Evolutionary conservation across 2,113 vertebrate species (phyloP).

Genomic region (Tor tambroides): DNA sequence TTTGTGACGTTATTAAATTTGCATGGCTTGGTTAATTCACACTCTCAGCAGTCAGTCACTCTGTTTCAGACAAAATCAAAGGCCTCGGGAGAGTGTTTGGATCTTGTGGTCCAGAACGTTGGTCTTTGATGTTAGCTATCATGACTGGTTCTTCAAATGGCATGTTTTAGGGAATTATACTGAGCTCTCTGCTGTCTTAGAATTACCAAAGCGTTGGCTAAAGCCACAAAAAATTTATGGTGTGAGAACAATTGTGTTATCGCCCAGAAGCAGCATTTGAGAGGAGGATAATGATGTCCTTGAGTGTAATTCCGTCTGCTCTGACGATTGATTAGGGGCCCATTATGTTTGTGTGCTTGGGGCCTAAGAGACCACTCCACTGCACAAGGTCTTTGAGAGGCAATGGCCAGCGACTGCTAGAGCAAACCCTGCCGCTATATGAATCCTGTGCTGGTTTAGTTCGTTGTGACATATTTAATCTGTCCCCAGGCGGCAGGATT

Average conservation of each 20-base stretch:
- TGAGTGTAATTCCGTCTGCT: constrained; percentile 64
- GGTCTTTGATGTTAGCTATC: constrained; percentile 17
- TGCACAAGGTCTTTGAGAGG: constrained; percentile 58
- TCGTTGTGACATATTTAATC: constrained; percentile 62
- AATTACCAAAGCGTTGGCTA: constrained; percentile 40
- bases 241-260: constrained; percentile 49
- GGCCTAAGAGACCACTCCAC: constrained; percentile 61
- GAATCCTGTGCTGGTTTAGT: constrained; percentile 58
- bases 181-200: constrained; percentile 18
- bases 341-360: constrained; percentile 63
- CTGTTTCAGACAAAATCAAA: background rate
- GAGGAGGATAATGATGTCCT: constrained; percentile 57
- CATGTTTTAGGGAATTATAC: constrained; percentile 1
- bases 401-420: constrained; percentile 49
- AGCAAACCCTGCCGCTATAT: constrained; percentile 56
- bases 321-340: constrained; percentile 66
- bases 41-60: constrained; percentile 29
- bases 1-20: background rate
- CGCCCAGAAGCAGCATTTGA: constrained; percentile 40
- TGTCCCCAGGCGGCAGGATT: constrained; percentile 57
- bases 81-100: background rate
- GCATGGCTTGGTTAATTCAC: constrained; percentile 16
- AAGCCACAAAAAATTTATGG: constrained; percentile 56
- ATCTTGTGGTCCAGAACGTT: constrained; percentile 7
- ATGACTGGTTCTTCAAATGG: constrained; percentile 26